A percentile compares a stretch with the other conserved stretches of the same genome.
Evolutionary conservation across 2,888 invertebrate genomes (phyloP).

Genomic region (Sicus ferrugineus): DNA sequence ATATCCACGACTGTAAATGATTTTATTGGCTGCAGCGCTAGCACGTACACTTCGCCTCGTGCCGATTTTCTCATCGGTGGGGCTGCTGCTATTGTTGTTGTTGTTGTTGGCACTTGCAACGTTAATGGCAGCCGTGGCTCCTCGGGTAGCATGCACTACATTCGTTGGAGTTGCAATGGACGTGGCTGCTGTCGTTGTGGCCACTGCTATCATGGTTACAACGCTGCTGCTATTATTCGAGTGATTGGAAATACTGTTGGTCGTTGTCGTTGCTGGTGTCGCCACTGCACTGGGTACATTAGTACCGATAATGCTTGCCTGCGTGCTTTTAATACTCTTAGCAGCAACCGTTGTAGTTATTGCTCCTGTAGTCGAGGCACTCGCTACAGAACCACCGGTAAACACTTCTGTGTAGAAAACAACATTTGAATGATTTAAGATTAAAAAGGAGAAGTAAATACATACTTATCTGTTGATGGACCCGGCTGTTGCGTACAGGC

Average conservation of each 20-base stretch:
- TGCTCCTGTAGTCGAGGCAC: constrained; percentile 32
- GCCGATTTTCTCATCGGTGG: constrained; percentile 66
- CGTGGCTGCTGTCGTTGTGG: constrained; percentile 35
- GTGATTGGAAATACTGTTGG: constrained; percentile 14
- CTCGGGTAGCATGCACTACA: constrained; percentile 54
- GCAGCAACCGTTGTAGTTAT: constrained; percentile 40
- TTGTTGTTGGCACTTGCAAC: constrained; percentile 35
- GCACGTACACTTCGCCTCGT: constrained; percentile 69
- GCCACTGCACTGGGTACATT: constrained; percentile 23
- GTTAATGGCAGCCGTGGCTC: constrained; percentile 46
- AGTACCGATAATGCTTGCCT: constrained; percentile 10
- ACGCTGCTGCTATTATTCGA: constrained; percentile 31
- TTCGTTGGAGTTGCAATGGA: constrained; percentile 31
- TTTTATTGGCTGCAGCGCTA: constrained; percentile 62
- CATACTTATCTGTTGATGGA: constrained; percentile 42
- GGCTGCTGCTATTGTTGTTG: constrained; percentile 44
- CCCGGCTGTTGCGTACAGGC: constrained; percentile 40
- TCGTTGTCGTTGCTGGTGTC: constrained; percentile 21
- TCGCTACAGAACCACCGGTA: constrained; percentile 32
- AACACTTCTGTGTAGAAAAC: background rate
- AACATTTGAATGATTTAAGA: background rate
- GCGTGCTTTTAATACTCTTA: constrained; percentile 40
- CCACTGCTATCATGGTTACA: constrained; percentile 31
- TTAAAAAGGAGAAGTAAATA: constrained; percentile 9
- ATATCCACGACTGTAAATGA: constrained; percentile 59